phyloP scores from a whole-genome alignment of 2,797 vertebrate species.

The Rhabdophis nuchalis region DNA sequence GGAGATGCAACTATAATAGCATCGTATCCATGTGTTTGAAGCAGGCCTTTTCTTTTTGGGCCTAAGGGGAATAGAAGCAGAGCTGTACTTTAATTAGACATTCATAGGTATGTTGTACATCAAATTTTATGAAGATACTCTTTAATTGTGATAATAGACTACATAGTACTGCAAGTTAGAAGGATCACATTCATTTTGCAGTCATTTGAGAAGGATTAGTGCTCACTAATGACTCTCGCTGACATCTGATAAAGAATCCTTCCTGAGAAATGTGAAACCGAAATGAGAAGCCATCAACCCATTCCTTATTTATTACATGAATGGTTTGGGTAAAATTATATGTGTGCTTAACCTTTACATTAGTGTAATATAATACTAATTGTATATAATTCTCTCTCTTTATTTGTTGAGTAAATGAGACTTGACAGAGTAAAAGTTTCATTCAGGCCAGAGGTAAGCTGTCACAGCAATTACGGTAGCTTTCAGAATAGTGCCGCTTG shows the following conservation, averaged over 20 bases:
- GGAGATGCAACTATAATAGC: background rate
- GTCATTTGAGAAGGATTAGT: background rate
- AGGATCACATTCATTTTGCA: background rate
- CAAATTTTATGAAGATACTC: background rate
- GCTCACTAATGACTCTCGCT: background rate
- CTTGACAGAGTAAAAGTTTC: background rate
- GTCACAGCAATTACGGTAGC: background rate
- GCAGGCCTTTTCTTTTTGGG: background rate
- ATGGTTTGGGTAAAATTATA: background rate
- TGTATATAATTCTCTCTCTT: background rate
- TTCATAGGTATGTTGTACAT: background rate
- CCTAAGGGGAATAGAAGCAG: background rate
- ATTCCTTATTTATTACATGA: background rate
- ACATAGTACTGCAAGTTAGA: background rate
- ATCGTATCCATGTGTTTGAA: background rate
- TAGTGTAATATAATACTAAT: background rate
- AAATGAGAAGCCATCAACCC: background rate
- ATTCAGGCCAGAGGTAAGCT: background rate
- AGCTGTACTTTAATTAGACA: background rate
- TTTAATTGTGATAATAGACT: background rate
- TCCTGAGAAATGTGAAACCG: background rate
- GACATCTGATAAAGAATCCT: background rate
- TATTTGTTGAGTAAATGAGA: background rate
- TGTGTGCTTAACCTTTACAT: background rate
- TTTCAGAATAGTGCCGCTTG: background rate